Base-by-base conservation (phyloP, 2,888 invertebrate species). In the Beris chalybata region DNA sequence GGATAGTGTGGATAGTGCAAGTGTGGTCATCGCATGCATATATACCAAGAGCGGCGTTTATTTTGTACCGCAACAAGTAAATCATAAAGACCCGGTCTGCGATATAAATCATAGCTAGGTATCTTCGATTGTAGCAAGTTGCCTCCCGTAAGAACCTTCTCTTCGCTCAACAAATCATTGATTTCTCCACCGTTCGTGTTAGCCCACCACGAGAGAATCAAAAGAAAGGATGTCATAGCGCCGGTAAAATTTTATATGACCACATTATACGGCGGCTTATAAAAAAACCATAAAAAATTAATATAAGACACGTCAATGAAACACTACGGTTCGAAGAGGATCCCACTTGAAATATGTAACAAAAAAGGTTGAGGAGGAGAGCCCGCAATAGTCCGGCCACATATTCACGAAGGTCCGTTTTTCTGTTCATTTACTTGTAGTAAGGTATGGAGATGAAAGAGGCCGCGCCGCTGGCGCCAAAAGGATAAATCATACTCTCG, bases 381-480 rank as follows among this genome's bases (percentile, higher is more conserved):
- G 50, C 32, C 61, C 61, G 50, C 32, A 59, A 48, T 59, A 9
- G 61, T 22, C 52, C 50, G 52, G 50, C 61, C 50, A 13, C 50
- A 50, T 22, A 44, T 45, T 45, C 29, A 58, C 58, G 58, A 58
- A 22, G 50, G 50, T 52, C 52, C 61, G 15, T 52, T 52, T 61
- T n/a, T 61, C 50, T 43, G 15, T 15, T 32, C 52, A 52, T 22
- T 22, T 50, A 15, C 45, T 47, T 50, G 50, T 22, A 38, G 15
- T 59, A 32, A 7, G 48, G 22, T n/a, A 31, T 32, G 43, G 66
- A 69, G 65, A 65, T 69, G 52, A 69, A 69, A 69, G 69, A 65
- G 30, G 54, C 67, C 69, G 69, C 67, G 69, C 69, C 69, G 69
- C 69, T 69, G 69, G 69, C 69, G 69, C 69, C 69, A 69, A 69